Evolutionary conservation across 64 coral and sea anemone species (phyloP), one percentile per base, ranked within the genome.

Genomic region (Montipora sp.): DNA sequence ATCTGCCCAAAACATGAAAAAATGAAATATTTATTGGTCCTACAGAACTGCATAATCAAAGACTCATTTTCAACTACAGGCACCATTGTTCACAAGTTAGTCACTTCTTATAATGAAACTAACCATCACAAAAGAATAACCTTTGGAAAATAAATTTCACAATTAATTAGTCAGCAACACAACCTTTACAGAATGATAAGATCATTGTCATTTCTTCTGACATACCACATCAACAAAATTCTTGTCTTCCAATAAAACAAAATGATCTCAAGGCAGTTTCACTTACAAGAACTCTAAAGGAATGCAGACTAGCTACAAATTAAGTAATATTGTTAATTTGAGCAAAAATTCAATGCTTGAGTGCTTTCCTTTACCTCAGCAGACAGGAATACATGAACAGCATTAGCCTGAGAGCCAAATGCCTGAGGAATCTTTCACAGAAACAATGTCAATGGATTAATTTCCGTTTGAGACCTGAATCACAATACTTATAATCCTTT

Each of bases 311-410:
- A 48, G 18, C 14, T n/a, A 11, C 24, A 10, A 5, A 24, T 24
- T 24, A 24, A 8, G 53, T 63, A 63, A 71, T 78, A 78, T 78
- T 49, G 18, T 72, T 16, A 85, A 71, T 70, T 16, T 36, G 10
- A 7, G 12, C 44, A 84, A 49, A n/a, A 72, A 72, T 85, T 72
- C 18, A 72, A 71, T 66, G 82, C 82, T 85, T 71, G 63, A 70
- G 47, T 50, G 59, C 48, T 85, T 12, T 63, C 13, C 47, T 68
- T 23, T 85, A 72, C 82, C 65, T 85, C n/a, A 48, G 19, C 18
- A 12, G 66, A 67, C 15, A n/a, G 65, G 10, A 15, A 72, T 27
- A 71, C 21, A 19, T 22, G 7, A 5, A 85, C 63, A 65, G 71
- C 21, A 85, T 20, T n/a, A 49, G 27, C 5, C 82, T 85, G 8